Percentiles rank a stretch among this genome's conserved stretches.
Conservation (phyloP, 1,140 invertebrate species). For the Drosophila elegans region DNA sequence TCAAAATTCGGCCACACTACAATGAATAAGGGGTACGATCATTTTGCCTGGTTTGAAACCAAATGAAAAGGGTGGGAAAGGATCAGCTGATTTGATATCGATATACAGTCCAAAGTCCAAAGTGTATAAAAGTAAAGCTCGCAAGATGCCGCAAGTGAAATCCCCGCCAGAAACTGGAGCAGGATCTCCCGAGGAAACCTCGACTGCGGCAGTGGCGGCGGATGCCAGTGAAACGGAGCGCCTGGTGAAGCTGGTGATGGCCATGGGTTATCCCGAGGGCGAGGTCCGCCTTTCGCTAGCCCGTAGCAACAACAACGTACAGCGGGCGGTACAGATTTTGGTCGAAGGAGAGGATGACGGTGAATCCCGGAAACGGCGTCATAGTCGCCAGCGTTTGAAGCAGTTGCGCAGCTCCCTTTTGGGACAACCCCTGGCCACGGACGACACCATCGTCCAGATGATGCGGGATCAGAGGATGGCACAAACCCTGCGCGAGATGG, state of each 20-base stretch:
- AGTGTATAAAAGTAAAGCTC: background rate
- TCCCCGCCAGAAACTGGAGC: background rate
- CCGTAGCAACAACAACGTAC: slow-evolving; percentile 57
- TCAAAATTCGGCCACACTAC: background rate
- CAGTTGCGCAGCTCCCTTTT: slow-evolving; percentile 39
- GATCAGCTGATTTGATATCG: slow-evolving; percentile 8
- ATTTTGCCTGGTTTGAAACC: background rate
- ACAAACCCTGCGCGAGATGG: slow-evolving; percentile 16
- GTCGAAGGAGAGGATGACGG: slow-evolving; percentile 40
- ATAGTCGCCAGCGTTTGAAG: slow-evolving; percentile 15
- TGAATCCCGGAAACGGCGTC: slow-evolving; percentile 12
- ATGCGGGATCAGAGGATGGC: slow-evolving; percentile 14
- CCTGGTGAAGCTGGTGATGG: slow-evolving; percentile 38
- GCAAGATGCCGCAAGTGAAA: slow-evolving; percentile 6
- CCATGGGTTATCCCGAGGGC: slow-evolving; percentile 66
- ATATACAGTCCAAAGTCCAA: background rate
- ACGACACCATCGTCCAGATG: slow-evolving; percentile 34
- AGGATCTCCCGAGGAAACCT: slow-evolving; percentile 6
- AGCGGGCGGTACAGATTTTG: slow-evolving; percentile 63
- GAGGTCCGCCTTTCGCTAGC: slow-evolving; percentile 49
- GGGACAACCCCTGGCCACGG: slow-evolving; percentile 41
- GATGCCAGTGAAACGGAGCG: slow-evolving; percentile 30
- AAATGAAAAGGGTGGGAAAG: background rate
- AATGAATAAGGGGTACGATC: too few species aligned
- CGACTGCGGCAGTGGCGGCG: background rate